phyloP scores from a whole-genome alignment of 2,113 vertebrate genomes.

The Channa argus region DNA sequence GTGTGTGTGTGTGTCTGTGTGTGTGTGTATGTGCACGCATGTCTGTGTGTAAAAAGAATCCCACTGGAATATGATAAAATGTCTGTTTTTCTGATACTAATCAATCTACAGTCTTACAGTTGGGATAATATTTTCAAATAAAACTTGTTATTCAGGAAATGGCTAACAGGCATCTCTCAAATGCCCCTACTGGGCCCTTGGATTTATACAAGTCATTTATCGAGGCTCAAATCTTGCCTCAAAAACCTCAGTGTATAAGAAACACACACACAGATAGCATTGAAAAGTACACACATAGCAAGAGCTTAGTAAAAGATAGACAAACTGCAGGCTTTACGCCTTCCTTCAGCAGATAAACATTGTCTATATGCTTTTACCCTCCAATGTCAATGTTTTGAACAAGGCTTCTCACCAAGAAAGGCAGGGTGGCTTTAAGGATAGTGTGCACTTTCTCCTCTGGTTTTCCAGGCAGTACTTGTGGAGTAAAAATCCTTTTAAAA shows the following conservation, averaged over 20 bases:
- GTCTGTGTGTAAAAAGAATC: constrained; percentile 8
- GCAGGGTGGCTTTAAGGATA: neutral
- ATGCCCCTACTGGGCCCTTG: constrained; percentile 51
- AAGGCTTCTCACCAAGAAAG: constrained; percentile 33
- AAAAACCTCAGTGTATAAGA: constrained; percentile 68
- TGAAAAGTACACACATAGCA: constrained; percentile 61
- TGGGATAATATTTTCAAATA: constrained; percentile 72
- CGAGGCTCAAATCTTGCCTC: constrained; percentile 62
- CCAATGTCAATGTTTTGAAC: constrained; percentile 53
- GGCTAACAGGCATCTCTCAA: constrained; percentile 64
- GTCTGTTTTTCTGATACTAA: constrained; percentile 69
- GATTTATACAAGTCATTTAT: constrained; percentile 71
- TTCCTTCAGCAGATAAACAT: constrained; percentile 51
- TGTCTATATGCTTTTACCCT: constrained; percentile 39
- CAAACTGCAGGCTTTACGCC: constrained; percentile 52
- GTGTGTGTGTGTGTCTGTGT: neutral
- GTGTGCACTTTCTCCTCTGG: constrained; percentile 7
- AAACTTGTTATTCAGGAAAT: constrained; percentile 76
- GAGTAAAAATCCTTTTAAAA: neutral
- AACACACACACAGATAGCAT: constrained; percentile 62
- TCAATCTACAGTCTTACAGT: constrained; percentile 59
- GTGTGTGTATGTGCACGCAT: neutral
- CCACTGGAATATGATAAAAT: constrained; percentile 38
- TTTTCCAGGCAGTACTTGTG: neutral
- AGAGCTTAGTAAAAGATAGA: constrained; percentile 55